These are phyloP conservation scores for Thaumatotibia leucotreta DNA, from an alignment of 1,140 invertebrate species.

Conservation along the genomic window DNA sequence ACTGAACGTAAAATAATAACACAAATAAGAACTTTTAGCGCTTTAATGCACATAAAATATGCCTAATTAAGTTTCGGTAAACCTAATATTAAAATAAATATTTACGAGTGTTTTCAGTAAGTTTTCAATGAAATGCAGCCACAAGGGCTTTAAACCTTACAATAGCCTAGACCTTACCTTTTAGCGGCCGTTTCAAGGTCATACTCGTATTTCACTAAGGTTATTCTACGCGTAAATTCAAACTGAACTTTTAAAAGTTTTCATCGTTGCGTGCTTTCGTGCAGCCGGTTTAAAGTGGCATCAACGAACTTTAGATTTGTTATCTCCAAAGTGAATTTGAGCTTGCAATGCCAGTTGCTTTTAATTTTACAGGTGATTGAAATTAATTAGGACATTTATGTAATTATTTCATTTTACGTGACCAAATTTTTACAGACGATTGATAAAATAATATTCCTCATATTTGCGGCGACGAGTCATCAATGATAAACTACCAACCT, in stretches of 20 bases:
- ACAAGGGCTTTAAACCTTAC: background rate
- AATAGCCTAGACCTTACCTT: slow-evolving; percentile 1
- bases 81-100: background rate
- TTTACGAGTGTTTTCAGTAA: background rate
- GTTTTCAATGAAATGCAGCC: background rate
- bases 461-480: too few relatives aligned
- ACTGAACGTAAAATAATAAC: too few relatives aligned
- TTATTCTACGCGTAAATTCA: background rate
- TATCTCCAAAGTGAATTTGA: slow-evolving; percentile 19
- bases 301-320: background rate
- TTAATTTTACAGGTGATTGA: too few relatives aligned
- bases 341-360: too few relatives aligned
- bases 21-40: background rate
- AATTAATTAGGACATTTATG: too few relatives aligned
- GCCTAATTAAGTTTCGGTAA: background rate
- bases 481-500: too few relatives aligned
- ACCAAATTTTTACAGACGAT: too few relatives aligned
- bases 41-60: background rate
- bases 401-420: too few relatives aligned
- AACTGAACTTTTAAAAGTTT: background rate
- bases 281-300: background rate
- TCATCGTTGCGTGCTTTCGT: background rate
- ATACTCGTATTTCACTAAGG: background rate
- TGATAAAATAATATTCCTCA: too few relatives aligned
- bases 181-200: background rate